Evolutionary conservation across 2,113 vertebrate species (phyloP).

Genomic region (Emydura subglobosa): DNA sequence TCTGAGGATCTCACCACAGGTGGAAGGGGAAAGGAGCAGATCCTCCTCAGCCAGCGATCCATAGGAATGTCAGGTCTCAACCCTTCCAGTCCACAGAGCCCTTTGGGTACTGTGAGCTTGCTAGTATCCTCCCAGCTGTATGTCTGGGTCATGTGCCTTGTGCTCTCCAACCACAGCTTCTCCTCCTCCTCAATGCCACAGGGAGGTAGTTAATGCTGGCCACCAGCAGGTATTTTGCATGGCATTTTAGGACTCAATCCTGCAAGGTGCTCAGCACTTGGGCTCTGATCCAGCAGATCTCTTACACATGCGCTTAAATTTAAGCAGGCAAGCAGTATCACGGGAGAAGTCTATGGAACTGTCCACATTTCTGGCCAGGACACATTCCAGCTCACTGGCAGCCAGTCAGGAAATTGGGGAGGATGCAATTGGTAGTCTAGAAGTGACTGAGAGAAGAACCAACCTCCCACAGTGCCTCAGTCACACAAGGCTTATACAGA

Average conservation of each 20-base stretch:
- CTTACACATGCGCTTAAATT: no score
- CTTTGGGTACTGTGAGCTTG: fast-evolving
- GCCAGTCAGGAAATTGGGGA: background rate
- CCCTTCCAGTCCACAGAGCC: background rate
- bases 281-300: background rate
- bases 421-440: background rate
- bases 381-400: background rate
- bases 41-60: background rate
- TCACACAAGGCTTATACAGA: background rate
- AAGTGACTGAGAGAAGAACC: background rate
- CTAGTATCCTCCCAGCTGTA: background rate
- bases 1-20: background rate
- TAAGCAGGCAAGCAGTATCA: no score
- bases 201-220: background rate
- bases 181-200: background rate
- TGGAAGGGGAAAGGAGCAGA: background rate
- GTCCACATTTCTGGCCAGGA: background rate
- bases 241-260: background rate
- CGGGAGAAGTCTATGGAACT: no score
- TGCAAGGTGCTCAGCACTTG: background rate
- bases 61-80: background rate
- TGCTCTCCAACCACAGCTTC: background rate
- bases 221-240: background rate
- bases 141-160: no score
- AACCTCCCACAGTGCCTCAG: background rate